These are phyloP conservation scores for Drosophila nr. fundita DNA, from an alignment of 2,888 invertebrate species.

Conservation along the genomic window DNA sequence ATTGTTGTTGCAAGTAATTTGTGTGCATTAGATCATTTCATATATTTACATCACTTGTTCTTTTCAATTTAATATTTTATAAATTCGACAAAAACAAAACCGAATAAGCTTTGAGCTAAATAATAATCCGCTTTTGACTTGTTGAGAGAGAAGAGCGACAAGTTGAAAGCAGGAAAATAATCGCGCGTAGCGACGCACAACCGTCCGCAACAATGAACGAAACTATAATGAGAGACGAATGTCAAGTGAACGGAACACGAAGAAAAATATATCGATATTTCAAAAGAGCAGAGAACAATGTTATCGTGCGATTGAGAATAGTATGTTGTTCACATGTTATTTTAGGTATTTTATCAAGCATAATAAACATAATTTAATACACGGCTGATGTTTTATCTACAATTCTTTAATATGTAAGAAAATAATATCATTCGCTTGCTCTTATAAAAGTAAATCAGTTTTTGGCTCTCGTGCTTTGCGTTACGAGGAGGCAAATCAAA, in stretches of 20 bases:
- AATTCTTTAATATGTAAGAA: not conserved
- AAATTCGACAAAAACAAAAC: constrained; percentile 23
- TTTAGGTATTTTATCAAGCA: not conserved
- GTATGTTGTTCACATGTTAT: constrained; percentile 23
- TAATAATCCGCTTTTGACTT: constrained; percentile 43
- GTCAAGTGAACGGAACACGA: not conserved
- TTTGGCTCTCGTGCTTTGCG: not conserved
- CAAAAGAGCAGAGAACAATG: constrained; percentile 8
- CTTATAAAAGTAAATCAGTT: not conserved
- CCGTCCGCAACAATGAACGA: constrained; percentile 41
- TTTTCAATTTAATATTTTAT: constrained; percentile 45
- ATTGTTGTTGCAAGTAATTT: constrained; percentile 32
- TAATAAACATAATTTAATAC: not conserved
- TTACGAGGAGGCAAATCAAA: constrained; percentile 1
- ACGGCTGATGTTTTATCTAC: not conserved
- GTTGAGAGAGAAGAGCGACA: constrained; percentile 37
- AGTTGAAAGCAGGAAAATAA: constrained; percentile 28
- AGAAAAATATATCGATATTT: constrained; percentile 23
- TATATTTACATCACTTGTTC: constrained; percentile 34
- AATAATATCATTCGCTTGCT: not conserved
- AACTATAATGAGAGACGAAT: constrained; percentile 39
- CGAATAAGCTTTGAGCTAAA: constrained; percentile 21
- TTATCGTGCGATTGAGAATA: constrained; percentile 10
- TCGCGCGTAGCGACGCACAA: constrained; percentile 29
- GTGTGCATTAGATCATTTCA: constrained; percentile 21